Percentiles rank a stretch among this genome's conserved stretches.
Evolutionary conservation across 2,888 invertebrate species (phyloP).

Genomic region (Sclerodermus sp.): DNA sequence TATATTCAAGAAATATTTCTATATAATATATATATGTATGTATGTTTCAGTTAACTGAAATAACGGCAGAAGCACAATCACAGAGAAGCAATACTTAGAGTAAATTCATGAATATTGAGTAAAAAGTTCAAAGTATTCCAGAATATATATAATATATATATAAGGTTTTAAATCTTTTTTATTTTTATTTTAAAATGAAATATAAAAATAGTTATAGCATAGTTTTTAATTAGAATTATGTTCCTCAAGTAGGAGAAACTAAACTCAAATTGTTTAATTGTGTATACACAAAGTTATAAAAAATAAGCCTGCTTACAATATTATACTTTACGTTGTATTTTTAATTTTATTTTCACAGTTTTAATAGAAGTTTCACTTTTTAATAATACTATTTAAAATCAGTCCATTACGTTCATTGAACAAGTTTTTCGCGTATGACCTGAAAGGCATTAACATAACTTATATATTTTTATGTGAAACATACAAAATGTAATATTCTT

Average conservation of each 20-base stretch:
- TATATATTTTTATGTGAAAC: neutral
- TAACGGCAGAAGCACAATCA: slow-evolving; percentile 62
- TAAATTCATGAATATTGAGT: too few relatives aligned
- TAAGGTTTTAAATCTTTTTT: neutral
- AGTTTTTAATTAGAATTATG: too few relatives aligned
- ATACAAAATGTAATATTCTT: neutral
- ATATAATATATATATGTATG: slow-evolving; percentile 4
- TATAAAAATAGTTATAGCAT: slow-evolving; percentile 1
- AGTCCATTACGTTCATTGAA: slow-evolving; percentile 47
- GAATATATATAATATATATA: too few relatives aligned
- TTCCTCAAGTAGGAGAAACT: too few relatives aligned
- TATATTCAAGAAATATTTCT: slow-evolving; percentile 11
- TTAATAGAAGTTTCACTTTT: neutral
- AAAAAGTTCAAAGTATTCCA: too few relatives aligned
- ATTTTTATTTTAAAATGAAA: slow-evolving; percentile 10
- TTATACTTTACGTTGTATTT: too few relatives aligned
- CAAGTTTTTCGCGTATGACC: slow-evolving; percentile 59
- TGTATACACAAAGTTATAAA: too few relatives aligned
- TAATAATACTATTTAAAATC: slow-evolving; percentile 1
- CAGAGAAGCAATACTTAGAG: slow-evolving; percentile 64
- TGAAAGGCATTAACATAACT: slow-evolving; percentile 29
- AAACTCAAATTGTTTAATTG: too few relatives aligned
- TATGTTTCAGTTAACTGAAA: slow-evolving; percentile 63
- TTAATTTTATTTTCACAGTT: slow-evolving; percentile 1
- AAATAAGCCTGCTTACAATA: too few relatives aligned